Evolutionary conservation across 2,797 vertebrate genomes (phyloP).

Genomic region (Pipistrellus pipistrellus): DNA sequence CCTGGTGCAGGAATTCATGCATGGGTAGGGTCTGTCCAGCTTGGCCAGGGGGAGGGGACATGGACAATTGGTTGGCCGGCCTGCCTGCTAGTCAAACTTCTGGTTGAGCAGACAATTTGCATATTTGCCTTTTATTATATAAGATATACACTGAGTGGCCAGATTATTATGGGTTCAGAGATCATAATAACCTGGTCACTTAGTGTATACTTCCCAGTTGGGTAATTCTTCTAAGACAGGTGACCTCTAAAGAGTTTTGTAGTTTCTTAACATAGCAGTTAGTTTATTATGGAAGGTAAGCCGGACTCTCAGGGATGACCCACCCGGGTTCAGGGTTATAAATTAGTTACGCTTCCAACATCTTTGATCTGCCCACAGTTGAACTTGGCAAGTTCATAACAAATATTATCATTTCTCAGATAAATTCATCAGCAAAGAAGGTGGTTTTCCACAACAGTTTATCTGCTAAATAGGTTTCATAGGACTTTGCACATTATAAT

Average conservation of each 20-base stretch:
- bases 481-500: constrained; percentile 65
- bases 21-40: too few relatives aligned
- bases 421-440: not conserved
- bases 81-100: too few relatives aligned
- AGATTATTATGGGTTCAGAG: too few relatives aligned
- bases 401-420: not conserved
- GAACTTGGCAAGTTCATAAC: not conserved
- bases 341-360: not conserved
- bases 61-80: too few relatives aligned
- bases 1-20: too few relatives aligned
- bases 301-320: not conserved
- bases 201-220: not conserved
- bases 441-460: not conserved
- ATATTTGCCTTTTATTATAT: too few relatives aligned
- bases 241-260: not conserved
- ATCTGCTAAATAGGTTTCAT: not conserved
- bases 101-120: too few relatives aligned
- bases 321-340: not conserved
- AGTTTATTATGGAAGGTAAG: not conserved
- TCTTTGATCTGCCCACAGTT: not conserved
- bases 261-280: not conserved
- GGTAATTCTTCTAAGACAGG: not conserved
- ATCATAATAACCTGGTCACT: too few relatives aligned
- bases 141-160: too few relatives aligned
- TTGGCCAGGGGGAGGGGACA: too few relatives aligned